A percentile compares a stretch with the other conserved stretches of the same genome.
phyloP scores from a whole-genome alignment of 2,113 vertebrate species.

The Ovis canadensis region DNA sequence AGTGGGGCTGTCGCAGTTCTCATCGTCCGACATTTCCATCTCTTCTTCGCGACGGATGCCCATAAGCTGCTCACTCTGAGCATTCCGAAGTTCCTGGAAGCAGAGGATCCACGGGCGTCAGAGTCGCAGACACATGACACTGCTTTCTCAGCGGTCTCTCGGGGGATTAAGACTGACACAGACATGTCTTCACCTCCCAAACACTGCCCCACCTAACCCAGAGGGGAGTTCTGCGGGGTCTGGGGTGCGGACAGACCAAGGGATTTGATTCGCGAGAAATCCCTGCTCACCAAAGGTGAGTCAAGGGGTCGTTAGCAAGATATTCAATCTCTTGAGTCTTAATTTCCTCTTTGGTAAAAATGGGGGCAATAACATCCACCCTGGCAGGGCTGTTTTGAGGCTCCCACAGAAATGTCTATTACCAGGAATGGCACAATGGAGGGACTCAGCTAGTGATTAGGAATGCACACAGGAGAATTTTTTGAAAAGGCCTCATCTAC shows the following conservation, averaged over 20 bases:
- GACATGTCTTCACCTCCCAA: background rate
- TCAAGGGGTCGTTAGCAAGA: background rate
- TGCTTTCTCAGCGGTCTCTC: background rate
- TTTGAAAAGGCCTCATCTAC: background rate
- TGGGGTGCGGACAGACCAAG: background rate
- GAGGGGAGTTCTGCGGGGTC: background rate
- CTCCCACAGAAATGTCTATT: background rate
- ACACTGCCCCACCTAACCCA: background rate
- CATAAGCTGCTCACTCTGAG: slow-evolving; percentile 97
- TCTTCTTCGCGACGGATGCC: slow-evolving; percentile 95
- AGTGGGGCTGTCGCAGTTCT: slow-evolving; percentile 86
- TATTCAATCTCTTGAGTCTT: background rate
- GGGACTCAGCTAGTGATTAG: background rate
- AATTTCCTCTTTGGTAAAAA: background rate
- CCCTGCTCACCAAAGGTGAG: background rate
- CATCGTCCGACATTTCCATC: slow-evolving; percentile 98
- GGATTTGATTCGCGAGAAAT: background rate
- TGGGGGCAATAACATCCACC: background rate
- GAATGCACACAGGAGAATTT: background rate
- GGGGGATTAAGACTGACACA: background rate
- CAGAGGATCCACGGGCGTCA: slow-evolving; percentile 33
- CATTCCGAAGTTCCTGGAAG: slow-evolving; percentile 93
- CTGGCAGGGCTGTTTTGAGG: background rate
- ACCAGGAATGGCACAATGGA: background rate
- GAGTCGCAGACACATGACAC: fast-evolving